Evolutionary conservation across 2,888 invertebrate species (phyloP).

Genomic region (Cephus sareptanus): DNA sequence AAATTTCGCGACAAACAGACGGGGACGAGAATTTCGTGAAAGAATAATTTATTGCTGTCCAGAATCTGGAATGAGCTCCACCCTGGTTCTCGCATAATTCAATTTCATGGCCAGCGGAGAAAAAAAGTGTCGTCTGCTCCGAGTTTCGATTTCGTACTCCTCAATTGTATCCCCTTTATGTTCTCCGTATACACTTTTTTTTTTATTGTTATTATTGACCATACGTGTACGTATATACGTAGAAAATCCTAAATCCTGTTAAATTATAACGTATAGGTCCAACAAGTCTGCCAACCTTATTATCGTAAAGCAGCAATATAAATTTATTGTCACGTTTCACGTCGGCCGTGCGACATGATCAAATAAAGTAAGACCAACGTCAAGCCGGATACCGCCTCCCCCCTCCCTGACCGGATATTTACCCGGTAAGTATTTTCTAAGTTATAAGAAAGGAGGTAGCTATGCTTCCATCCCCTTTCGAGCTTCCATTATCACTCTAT

Average conservation of each 20-base stretch:
- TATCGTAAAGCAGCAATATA: conserved; percentile 61
- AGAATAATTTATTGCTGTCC: background rate
- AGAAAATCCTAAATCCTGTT: conserved; percentile 21
- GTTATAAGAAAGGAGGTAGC: background rate
- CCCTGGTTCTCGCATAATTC: background rate
- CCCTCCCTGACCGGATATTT: background rate
- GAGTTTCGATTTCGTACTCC: background rate
- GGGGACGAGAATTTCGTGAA: background rate
- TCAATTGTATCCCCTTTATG: background rate
- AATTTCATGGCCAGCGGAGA: background rate
- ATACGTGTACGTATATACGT: background rate
- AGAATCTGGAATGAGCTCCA: background rate
- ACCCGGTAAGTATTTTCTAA: background rate
- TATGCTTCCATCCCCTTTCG: background rate
- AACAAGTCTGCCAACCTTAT: conserved; percentile 42
- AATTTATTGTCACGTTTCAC: conserved; percentile 58
- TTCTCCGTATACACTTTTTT: background rate
- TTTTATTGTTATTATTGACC: background rate
- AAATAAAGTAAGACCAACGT: conserved; percentile 2
- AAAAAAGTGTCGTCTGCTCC: background rate
- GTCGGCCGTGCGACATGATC: background rate
- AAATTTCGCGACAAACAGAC: background rate
- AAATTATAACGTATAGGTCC: conserved; percentile 57
- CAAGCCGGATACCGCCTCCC: background rate
- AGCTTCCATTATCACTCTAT: background rate